Evolutionary conservation across 1,140 invertebrate species (phyloP), one percentile per base, ranked within the genome.

Genomic region (Monochamus saltuarius): DNA sequence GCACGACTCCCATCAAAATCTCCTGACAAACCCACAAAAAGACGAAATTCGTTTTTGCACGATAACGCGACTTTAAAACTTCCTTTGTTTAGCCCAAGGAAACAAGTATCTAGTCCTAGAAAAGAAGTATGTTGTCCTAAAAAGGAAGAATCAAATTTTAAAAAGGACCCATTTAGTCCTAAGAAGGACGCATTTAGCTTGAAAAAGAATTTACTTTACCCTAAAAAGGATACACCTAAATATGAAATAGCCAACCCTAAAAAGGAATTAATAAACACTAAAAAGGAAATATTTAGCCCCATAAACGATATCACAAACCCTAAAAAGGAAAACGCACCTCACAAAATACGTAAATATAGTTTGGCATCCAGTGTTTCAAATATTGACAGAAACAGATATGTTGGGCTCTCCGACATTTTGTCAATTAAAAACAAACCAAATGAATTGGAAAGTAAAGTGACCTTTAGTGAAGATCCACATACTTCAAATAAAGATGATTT

Each of bases 381-480:
- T n/a, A 38, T 16, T 6, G 9, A 10, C 4, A 9, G 34, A 36
- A 64, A 58, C 34, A 61, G 22, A 52, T 55, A 46, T 16, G 61
- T 59, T 19, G 56, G 50, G 29, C 37, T 65, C 35, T 56, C 58
- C 7, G 57, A 65, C 51, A 59, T 63, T 35, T 29, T 56, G 34
- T 45, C 42, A 11, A 49, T 57, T 4, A 46, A 49, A 35, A 35
- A 56, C 16, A 39, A 6, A n/a, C n/a, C n/a, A 29, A 29, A 57
- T 14, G 61, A 58, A 16, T 7, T 50, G 14, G 64, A 69, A 50
- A 66, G 36, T 43, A 59, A 56, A 60, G 61, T 66, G 6, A 64
- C 64, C 8, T 68, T 65, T 22, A 58, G 40, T 39, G 56, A 59
- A 40, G 61, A 63, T 45, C 50, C 47, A 10, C 22, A 11, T 8